These are phyloP conservation scores for Ceyx melanurus DNA, from an alignment of 2,113 vertebrate species.

Conservation along the genomic window DNA sequence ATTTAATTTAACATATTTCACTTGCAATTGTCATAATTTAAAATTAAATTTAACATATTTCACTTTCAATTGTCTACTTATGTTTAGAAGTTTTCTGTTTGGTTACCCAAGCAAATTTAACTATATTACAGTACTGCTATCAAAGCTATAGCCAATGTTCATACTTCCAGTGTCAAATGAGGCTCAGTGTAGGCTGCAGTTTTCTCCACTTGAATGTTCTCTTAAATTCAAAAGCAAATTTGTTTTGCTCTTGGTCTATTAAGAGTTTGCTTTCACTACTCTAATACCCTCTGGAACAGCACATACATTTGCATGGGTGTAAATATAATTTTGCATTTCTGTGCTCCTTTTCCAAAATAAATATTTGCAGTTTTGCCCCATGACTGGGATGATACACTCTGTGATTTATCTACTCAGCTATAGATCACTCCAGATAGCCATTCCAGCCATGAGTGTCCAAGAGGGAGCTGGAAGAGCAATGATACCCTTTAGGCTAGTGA, in stretches of 20 bases:
- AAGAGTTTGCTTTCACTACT: neutral
- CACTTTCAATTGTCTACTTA: neutral
- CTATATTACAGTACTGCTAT: neutral
- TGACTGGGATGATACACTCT: neutral
- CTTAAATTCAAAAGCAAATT: neutral
- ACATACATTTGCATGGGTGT: neutral
- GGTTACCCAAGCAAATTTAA: neutral
- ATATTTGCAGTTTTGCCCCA: neutral
- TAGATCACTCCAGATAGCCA: neutral
- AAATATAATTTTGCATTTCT: neutral
- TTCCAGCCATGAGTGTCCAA: neutral
- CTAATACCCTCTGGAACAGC: neutral
- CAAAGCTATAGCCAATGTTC: neutral
- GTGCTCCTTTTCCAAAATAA: accelerated
- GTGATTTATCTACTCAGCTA: neutral
- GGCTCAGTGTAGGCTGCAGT: neutral
- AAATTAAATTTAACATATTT: neutral
- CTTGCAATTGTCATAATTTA: neutral
- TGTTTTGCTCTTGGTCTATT: neutral
- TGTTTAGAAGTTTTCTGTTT: neutral
- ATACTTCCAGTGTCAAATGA: neutral
- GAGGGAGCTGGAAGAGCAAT: neutral
- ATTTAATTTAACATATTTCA: neutral
- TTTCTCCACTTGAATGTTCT: neutral
- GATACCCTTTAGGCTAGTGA: neutral